Conservation (phyloP, 2,113 vertebrate species). For the Lepus europaeus region DNA sequence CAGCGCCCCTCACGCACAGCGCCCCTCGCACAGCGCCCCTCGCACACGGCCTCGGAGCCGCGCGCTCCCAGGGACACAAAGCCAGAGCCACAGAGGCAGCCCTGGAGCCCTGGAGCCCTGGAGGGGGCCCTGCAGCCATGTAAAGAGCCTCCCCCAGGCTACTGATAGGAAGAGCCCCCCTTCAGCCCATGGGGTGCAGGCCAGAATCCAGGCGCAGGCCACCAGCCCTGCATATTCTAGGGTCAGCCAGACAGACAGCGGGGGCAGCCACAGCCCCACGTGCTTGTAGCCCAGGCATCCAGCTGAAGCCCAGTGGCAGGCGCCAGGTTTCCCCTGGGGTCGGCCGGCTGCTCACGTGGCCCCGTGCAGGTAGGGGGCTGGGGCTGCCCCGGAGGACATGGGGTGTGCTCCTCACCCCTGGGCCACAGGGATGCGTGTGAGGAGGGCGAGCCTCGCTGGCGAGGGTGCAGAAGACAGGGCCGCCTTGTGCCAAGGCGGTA, state of each 20-base stretch:
- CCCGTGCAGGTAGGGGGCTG: not conserved
- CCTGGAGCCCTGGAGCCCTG: no score
- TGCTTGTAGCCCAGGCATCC: fast-evolving
- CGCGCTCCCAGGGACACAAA: not conserved
- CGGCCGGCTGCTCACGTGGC: not conserved
- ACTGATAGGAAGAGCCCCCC: not conserved
- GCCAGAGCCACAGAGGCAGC: not conserved
- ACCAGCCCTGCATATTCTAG: not conserved
- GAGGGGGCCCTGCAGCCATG: not conserved
- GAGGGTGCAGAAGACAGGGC: not conserved
- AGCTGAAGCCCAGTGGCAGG: not conserved
- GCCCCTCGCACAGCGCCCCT: not conserved
- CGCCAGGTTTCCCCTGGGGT: not conserved
- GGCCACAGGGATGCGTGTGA: fast-evolving
- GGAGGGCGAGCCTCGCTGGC: not conserved
- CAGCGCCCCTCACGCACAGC: fast-evolving
- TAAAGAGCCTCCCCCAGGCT: not conserved
- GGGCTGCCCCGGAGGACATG: not conserved
- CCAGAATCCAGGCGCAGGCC: not conserved
- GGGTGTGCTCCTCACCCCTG: not conserved
- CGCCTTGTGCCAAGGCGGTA: fast-evolving
- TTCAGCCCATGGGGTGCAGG: no score
- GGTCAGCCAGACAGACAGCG: not conserved
- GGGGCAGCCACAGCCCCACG: not conserved
- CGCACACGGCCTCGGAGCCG: not conserved